Conservation (phyloP, 2,797 vertebrate genomes). For the Gadopsis marmoratus region DNA sequence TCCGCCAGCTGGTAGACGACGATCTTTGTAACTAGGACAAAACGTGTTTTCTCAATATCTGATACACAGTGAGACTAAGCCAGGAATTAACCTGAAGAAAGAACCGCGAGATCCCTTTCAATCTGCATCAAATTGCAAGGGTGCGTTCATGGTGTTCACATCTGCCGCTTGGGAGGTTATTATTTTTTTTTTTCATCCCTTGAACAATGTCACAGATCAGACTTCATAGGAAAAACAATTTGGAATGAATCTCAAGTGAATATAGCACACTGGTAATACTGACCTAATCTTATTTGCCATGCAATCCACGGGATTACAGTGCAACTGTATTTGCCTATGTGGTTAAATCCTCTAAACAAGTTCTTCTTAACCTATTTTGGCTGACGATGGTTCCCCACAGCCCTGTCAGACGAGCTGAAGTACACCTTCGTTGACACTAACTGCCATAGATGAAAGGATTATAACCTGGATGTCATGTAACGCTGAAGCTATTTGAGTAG, state of each 20-base stretch:
- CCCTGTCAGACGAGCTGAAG: background rate
- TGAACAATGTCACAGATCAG: slow-evolving; percentile 48
- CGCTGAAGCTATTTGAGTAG: background rate
- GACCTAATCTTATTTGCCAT: slow-evolving; percentile 59
- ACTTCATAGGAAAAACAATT: slow-evolving; percentile 25
- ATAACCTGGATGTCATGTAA: background rate
- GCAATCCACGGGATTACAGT: slow-evolving; percentile 39
- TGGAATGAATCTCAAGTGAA: slow-evolving; percentile 42
- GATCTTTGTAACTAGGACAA: slow-evolving; percentile 41
- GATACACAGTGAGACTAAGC: slow-evolving; percentile 36
- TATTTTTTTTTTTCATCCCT: slow-evolving; percentile 25
- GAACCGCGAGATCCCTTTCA: background rate
- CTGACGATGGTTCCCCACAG: background rate
- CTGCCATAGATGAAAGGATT: background rate
- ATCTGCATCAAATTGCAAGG: slow-evolving; percentile 38
- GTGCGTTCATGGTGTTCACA: slow-evolving; percentile 39
- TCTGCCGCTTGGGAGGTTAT: slow-evolving; percentile 43
- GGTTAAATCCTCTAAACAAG: slow-evolving; percentile 28
- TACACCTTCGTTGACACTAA: background rate
- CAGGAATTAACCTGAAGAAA: slow-evolving; percentile 23
- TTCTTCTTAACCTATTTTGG: background rate
- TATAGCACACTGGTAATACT: slow-evolving; percentile 41
- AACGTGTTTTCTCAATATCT: slow-evolving; percentile 34
- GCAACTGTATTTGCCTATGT: slow-evolving; percentile 27
- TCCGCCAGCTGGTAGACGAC: slow-evolving; percentile 37